Base-by-base conservation (phyloP, 2,113 vertebrate genomes). In the Empidonax traillii region DNA sequence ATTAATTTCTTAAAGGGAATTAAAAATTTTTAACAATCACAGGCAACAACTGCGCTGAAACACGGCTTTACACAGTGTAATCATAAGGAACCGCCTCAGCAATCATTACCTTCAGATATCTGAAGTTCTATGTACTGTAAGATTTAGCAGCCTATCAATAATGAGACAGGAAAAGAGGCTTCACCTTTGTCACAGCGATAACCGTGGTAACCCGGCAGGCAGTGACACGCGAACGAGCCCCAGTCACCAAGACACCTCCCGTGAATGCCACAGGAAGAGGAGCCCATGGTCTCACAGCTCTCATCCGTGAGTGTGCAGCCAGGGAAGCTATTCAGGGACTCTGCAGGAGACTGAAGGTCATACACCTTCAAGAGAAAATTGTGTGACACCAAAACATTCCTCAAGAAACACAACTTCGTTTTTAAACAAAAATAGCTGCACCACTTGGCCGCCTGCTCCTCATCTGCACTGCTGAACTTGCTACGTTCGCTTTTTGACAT, bases 121-220 rank as follows among this genome's bases (percentile, higher is more conserved):
- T 49, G 44, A 82, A 58, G 41, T 49, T 43, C 62, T 41, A 44
- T 69, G 24, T 30, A 41, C 15, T 67, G n/a, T 80, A 65, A 72
- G 69, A 44, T 59, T 47, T 41, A 61, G 66, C 62, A 87, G 78
- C 35, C 69, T 55, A 62, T 31, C 35, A 51, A 15, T 14, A 66
- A 35, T 0, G 6, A 8, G 66, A 43, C 6, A 89, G 84, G 69
- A 67, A 65, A 82, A 10, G 15, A 88, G 37, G 30, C 51, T 14
- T 93, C 97, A 99, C 99, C 99, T 96, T 98, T 97, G 35, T 99
- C 98, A 92, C 99, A 99, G 28, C 98, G 98, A 73, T 98, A 97
- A 31, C 98, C 98, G 1, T 97, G 96, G 96, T 98, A 98, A n/a
- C 98, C 98, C 0, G 98, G 97, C 75, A 98, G 86, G 68, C 99